A percentile compares a stretch with the other conserved stretches of the same genome.
These are phyloP conservation scores for Pterocles gutturalis DNA, from an alignment of 2,113 vertebrate genomes.

Conservation along the genomic window DNA sequence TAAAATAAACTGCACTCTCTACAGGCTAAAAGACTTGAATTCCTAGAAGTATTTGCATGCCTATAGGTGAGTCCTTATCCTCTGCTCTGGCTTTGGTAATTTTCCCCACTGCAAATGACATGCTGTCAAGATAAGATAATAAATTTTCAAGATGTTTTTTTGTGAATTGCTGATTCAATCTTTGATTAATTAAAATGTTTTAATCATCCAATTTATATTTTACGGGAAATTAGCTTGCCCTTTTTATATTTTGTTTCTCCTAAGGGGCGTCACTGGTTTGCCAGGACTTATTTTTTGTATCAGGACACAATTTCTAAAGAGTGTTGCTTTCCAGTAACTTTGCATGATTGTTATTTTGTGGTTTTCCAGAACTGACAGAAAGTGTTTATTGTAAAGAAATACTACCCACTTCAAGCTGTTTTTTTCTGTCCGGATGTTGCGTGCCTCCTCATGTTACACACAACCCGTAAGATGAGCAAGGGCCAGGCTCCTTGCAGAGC, in stretches of 20 bases:
- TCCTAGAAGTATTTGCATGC: constrained; percentile 6
- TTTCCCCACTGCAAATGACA: neutral
- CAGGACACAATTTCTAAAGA: neutral
- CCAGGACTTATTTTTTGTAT: neutral
- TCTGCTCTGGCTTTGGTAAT: neutral
- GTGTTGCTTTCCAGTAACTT: constrained; percentile 9
- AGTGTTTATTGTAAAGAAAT: constrained; percentile 11
- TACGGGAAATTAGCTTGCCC: neutral
- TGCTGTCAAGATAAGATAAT: neutral
- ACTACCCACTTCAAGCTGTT: neutral
- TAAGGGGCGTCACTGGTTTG: neutral
- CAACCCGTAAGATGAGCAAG: neutral
- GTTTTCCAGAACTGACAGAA: constrained; percentile 3
- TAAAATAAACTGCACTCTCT: neutral
- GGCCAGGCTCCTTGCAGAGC: neutral
- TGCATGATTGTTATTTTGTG: neutral
- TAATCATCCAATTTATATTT: neutral
- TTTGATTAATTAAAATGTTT: neutral
- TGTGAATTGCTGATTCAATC: neutral
- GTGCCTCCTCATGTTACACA: neutral
- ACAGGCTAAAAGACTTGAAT: neutral
- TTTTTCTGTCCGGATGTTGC: neutral
- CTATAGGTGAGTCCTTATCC: neutral
- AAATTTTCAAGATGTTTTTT: neutral
- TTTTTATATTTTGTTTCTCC: neutral